Evolutionary conservation across 1,140 invertebrate species (phyloP).

Genomic region (Eurytemora carolleeae): DNA sequence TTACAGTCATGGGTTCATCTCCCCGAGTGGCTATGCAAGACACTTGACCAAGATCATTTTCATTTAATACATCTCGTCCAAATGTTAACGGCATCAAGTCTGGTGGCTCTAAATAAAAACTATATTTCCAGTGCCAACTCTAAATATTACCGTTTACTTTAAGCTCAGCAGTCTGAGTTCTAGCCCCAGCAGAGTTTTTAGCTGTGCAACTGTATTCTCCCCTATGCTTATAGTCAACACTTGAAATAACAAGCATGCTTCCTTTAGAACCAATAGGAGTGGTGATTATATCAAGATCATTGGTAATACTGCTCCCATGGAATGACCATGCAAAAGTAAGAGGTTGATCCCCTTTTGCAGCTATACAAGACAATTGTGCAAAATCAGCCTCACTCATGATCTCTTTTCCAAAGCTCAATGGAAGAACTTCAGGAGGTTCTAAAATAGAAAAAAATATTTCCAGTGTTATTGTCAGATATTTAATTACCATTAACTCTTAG

Average conservation of each 20-base stretch:
- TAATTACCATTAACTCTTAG: slow-evolving; percentile 18
- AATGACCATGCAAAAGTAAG: slow-evolving; percentile 47
- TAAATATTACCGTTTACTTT: slow-evolving; percentile 30
- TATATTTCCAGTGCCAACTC: neutral
- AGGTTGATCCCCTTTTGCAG: slow-evolving; percentile 20
- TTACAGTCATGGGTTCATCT: slow-evolving; percentile 30
- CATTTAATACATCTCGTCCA: slow-evolving; percentile 16
- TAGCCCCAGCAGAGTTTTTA: slow-evolving; percentile 13
- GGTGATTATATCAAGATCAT: slow-evolving; percentile 15
- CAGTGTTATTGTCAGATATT: neutral
- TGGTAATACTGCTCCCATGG: slow-evolving; percentile 36
- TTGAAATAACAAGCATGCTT: slow-evolving; percentile 17
- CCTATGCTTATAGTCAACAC: slow-evolving; percentile 15
- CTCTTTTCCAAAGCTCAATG: slow-evolving; percentile 18
- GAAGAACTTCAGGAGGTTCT: slow-evolving; percentile 17
- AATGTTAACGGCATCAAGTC: slow-evolving; percentile 17
- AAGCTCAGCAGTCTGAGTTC: slow-evolving; percentile 27
- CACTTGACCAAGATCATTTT: slow-evolving; percentile 16
- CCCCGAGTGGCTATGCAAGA: slow-evolving; percentile 19
- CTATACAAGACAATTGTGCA: slow-evolving; percentile 17
- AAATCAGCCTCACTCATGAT: slow-evolving; percentile 17
- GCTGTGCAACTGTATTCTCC: slow-evolving; percentile 16
- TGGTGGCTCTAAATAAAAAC: slow-evolving; percentile 14
- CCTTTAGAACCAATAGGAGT: slow-evolving; percentile 14
- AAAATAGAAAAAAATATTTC: neutral